These are phyloP conservation scores for Poecilia wingei DNA, from an alignment of 2,797 vertebrate genomes.

Conservation along the genomic window DNA sequence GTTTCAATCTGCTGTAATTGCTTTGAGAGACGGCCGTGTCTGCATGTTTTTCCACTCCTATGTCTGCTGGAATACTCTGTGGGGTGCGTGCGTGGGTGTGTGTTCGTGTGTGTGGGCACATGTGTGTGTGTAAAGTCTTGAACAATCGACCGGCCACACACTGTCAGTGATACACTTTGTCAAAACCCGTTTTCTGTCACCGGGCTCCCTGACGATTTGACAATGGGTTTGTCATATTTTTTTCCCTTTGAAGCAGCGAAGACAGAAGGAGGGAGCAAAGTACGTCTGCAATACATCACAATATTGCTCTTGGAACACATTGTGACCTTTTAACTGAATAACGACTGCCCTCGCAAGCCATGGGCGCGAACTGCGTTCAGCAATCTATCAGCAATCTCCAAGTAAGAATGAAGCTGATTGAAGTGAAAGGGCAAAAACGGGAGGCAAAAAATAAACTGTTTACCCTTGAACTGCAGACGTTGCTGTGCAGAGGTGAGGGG, in stretches of 20 bases:
- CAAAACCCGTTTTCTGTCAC: constrained; percentile 66
- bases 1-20: constrained; percentile 86
- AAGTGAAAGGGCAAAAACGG: constrained; percentile 86
- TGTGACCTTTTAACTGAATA: constrained; percentile 85
- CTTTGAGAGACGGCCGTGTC: constrained; percentile 80
- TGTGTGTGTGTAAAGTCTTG: constrained; percentile 44
- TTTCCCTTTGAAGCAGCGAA: constrained; percentile 26
- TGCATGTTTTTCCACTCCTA: constrained; percentile 71
- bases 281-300: constrained; percentile 48
- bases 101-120: constrained; percentile 41
- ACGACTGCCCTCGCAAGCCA: constrained; percentile 20
- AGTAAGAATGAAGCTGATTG: constrained; percentile 71
- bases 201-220: constrained; percentile 58
- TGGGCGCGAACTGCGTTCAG: constrained; percentile 78
- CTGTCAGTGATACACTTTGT: constrained; percentile 72
- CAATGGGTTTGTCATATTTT: constrained; percentile 51
- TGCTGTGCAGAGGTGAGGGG: constrained; percentile 37
- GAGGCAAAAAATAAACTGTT: constrained; percentile 65
- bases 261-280: not conserved
- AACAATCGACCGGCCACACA: constrained; percentile 62
- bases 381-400: constrained; percentile 79
- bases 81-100: constrained; percentile 14
- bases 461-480: constrained; percentile 67
- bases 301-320: constrained; percentile 53
- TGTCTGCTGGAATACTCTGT: constrained; percentile 53